Evolutionary conservation across 2,797 vertebrate genomes (phyloP).

Genomic region (Columba guinea): DNA sequence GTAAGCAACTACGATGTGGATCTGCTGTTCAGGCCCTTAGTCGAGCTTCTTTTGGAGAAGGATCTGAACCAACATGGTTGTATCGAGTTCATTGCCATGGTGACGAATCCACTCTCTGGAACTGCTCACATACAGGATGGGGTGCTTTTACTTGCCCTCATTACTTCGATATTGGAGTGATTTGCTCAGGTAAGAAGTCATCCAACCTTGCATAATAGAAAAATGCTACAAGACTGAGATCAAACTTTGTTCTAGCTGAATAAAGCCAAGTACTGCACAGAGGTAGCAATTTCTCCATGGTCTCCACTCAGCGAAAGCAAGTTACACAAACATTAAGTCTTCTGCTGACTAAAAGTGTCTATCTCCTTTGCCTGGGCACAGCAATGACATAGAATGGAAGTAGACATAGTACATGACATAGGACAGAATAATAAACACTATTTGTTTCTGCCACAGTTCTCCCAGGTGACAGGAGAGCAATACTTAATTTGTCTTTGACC

Average conservation of each 20-base stretch:
- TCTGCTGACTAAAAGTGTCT: background rate
- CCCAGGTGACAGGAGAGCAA: background rate
- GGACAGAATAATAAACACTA: background rate
- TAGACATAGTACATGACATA: background rate
- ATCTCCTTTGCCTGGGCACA: background rate
- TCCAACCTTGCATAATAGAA: background rate
- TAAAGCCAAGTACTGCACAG: background rate
- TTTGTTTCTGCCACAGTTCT: background rate
- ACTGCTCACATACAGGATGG: constrained; percentile 65
- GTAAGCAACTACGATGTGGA: constrained; percentile 73
- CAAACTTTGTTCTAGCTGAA: background rate
- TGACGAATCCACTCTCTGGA: constrained; percentile 68
- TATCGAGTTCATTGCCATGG: constrained; percentile 64
- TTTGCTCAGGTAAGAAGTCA: constrained; percentile 72
- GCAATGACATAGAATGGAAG: background rate
- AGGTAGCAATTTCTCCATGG: background rate
- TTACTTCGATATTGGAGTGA: constrained; percentile 58
- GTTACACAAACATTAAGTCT: background rate
- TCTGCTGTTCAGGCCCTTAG: constrained; percentile 32
- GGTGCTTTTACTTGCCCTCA: constrained; percentile 65
- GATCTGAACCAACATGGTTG: constrained; percentile 71
- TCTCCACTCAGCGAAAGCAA: background rate
- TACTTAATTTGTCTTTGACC: background rate
- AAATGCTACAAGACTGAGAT: background rate
- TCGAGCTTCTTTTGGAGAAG: constrained; percentile 62